A percentile compares a stretch with the other conserved stretches of the same genome.
Conservation (phyloP, 1,140 invertebrate genomes). For the Penaeus vannamei region DNA sequence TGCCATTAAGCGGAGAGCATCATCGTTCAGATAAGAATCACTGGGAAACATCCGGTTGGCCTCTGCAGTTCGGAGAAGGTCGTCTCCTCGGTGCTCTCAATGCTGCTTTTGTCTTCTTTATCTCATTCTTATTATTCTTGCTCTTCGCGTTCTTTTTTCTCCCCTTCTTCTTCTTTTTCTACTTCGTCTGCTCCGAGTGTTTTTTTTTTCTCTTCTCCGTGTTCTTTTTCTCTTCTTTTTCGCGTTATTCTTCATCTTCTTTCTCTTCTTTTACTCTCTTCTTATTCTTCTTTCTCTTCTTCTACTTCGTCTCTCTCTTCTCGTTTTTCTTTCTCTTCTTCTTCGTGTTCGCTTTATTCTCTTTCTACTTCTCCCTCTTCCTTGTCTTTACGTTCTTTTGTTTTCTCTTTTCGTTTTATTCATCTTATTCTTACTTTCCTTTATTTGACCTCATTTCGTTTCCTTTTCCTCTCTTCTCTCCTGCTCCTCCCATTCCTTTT, state of each 20-base stretch:
- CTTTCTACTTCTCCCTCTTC: background rate
- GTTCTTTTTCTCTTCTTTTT: background rate
- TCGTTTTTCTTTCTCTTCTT: background rate
- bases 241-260: background rate
- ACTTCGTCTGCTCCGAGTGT: background rate
- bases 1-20: too few species aligned
- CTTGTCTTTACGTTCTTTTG: background rate
- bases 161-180: background rate
- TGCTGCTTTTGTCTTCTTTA: background rate
- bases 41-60: too few species aligned
- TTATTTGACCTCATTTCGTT: background rate
- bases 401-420: background rate
- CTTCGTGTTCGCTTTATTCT: background rate
- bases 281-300: background rate
- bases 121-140: background rate
- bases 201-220: background rate
- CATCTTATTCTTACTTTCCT: background rate
- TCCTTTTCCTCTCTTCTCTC: background rate
- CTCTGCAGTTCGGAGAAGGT: background rate
- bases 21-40: too few species aligned
- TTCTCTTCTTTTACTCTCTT: background rate
- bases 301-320: background rate
- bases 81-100: background rate
- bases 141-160: background rate
- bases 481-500: too few species aligned